A percentile compares a stretch with the other conserved stretches of the same genome.
phyloP scores from a whole-genome alignment of 2,888 invertebrate genomes.

The Calephelis perditalis region DNA sequence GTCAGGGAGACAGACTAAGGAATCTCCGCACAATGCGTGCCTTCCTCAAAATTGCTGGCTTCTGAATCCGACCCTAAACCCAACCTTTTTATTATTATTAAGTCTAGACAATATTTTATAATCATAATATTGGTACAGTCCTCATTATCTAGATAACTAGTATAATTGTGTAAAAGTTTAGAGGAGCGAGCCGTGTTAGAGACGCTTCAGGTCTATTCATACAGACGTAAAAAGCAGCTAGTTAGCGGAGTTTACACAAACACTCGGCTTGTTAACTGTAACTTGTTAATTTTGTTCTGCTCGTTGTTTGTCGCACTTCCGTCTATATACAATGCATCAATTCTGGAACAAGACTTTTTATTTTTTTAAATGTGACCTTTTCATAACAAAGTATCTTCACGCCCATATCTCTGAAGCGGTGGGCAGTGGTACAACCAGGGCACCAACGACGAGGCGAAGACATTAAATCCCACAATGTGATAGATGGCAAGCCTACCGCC shows the following conservation, averaged over 20 bases:
- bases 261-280: conserved; percentile 65
- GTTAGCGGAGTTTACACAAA: conserved; percentile 68
- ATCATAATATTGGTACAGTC: conserved; percentile 14
- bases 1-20: no score
- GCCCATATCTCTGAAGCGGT: no score
- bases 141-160: conserved; percentile 30
- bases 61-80: no score
- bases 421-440: no score
- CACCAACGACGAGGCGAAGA: no score
- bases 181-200: conserved; percentile 26
- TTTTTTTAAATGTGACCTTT: no score
- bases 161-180: conserved; percentile 36
- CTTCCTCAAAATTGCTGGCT: no score
- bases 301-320: conserved; percentile 56
- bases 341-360: not conserved
- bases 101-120: conserved; percentile 1
- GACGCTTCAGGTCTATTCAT: conserved; percentile 29
- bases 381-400: no score
- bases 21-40: no score
- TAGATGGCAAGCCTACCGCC: no score
- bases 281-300: conserved; percentile 68
- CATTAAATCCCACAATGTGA: no score
- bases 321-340: conserved; percentile 17
- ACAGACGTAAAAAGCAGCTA: conserved; percentile 53
- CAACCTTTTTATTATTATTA: not conserved